Base-by-base conservation (phyloP, 2,113 vertebrate genomes). In the Lepus americanus region DNA sequence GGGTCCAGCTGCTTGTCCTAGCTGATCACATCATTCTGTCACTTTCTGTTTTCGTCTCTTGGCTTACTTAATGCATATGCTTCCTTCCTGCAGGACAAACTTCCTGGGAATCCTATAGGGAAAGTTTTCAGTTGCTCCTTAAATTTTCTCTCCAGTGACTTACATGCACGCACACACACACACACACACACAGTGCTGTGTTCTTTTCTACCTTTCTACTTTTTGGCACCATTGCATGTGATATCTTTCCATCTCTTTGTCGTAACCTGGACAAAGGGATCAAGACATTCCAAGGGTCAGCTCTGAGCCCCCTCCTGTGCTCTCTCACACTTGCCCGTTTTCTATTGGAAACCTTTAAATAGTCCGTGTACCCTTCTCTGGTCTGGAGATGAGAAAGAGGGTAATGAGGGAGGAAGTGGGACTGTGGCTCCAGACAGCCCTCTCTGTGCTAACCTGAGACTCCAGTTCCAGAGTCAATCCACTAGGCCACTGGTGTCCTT, bases 381-480 rank as follows among this genome's bases (percentile, higher is more conserved):
- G 12, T 79, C 55, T 31, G 36, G 89, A 33, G 5, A 44, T 9
- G 59, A 55, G 5, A 81, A 39, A 13, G 44, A 44, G 22, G 23
- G 14, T 31, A 16, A 44, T 25, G 11, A 59, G 19, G 16, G 85
- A 29, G 44, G 49, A 29, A 81, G 3, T 3, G 6, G 49, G 8
- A 2, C 6, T 36, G 53, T 11, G n/a, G 17, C 10, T 69, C 11
- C 19, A 5, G 3, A 25, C 6, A 69, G 1, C 16, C 2, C 3
- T 81, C 70, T 20, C 66, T 78, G 29, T 61, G 72, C 23, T 53
- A 53, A 23, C 16, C 9, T 66, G 20, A 44, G 79, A 5, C 9
- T 61, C 31, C 78, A 1, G n/a, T 17, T 29, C 59, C 33, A 33
- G 53, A 1, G 3, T 51, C 51, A 64, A 1, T 44, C 6, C 44